Percentiles rank a stretch among this genome's conserved stretches.
Evolutionary conservation across 2,888 invertebrate species (phyloP).

Genomic region (Dryococelus australis): DNA sequence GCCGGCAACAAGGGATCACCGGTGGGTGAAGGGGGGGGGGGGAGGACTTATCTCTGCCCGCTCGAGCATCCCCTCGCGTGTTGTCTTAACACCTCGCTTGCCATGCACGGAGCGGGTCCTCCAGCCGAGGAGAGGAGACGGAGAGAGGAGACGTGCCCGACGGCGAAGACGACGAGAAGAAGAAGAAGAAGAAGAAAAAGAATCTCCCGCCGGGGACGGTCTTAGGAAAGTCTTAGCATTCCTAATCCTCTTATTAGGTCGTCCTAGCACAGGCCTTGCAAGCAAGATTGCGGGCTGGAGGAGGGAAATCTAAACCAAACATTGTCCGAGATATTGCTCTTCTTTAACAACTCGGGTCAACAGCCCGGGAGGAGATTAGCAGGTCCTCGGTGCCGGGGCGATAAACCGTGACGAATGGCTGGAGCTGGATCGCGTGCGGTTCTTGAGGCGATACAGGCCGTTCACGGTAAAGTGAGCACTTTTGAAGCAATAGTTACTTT

Average conservation of each 20-base stretch:
- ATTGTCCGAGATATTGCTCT: slow-evolving; percentile 3
- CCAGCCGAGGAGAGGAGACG: neutral
- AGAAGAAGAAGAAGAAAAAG: neutral
- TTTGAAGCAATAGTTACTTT: too few relatives aligned
- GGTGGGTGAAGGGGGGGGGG: too few relatives aligned
- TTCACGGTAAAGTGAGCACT: too few relatives aligned
- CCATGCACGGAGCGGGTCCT: neutral
- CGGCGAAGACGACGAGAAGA: too few relatives aligned
- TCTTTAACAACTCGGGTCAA: slow-evolving; percentile 1
- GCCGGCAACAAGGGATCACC: slow-evolving; percentile 9
- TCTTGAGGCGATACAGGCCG: too few relatives aligned
- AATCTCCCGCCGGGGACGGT: neutral
- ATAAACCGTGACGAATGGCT: neutral
- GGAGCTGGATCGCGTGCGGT: neutral
- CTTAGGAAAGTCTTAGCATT: neutral
- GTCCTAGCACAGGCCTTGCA: neutral
- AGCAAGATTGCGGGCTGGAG: neutral
- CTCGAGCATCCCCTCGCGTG: neutral
- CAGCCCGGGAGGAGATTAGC: neutral
- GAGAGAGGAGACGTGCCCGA: neutral
- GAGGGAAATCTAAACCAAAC: neutral
- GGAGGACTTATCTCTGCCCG: neutral
- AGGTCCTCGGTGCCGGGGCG: neutral
- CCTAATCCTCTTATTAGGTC: slow-evolving; percentile 16
- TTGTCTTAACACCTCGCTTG: slow-evolving; percentile 16